Evolutionary conservation across 1,140 invertebrate species (phyloP).

Genomic region (Hirudo medicinalis): DNA sequence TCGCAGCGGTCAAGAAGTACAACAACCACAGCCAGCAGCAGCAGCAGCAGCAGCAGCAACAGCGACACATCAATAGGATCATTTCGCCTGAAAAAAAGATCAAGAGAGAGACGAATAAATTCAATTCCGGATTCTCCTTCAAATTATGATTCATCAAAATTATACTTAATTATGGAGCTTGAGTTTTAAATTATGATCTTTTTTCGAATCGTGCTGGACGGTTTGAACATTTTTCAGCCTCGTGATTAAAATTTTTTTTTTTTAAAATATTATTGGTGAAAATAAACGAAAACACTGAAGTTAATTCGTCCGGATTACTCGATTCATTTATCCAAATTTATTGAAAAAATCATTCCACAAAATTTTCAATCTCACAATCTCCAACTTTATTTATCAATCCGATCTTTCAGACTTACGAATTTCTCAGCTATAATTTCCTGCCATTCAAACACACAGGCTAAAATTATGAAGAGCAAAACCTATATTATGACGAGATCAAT

Average conservation of each 20-base stretch:
- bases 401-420: background rate
- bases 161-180: background rate
- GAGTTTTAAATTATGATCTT: background rate
- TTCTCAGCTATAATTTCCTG: too few species aligned
- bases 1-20: background rate
- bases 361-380: background rate
- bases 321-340: too few species aligned
- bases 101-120: background rate
- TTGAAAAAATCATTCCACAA: background rate
- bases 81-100: background rate
- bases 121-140: background rate
- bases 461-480: too few species aligned
- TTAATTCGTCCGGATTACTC: too few species aligned
- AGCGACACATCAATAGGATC: conserved; percentile 1
- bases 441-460: too few species aligned
- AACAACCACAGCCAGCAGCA: background rate
- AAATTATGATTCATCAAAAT: conserved; percentile 1
- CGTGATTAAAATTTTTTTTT: background rate
- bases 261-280: background rate
- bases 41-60: background rate
- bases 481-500: too few species aligned
- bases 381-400: background rate
- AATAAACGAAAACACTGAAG: background rate
- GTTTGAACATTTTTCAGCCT: background rate
- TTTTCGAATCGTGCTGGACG: background rate